Conservation (phyloP, 2,797 vertebrate species). For the Cercopithecus petaurista region DNA sequence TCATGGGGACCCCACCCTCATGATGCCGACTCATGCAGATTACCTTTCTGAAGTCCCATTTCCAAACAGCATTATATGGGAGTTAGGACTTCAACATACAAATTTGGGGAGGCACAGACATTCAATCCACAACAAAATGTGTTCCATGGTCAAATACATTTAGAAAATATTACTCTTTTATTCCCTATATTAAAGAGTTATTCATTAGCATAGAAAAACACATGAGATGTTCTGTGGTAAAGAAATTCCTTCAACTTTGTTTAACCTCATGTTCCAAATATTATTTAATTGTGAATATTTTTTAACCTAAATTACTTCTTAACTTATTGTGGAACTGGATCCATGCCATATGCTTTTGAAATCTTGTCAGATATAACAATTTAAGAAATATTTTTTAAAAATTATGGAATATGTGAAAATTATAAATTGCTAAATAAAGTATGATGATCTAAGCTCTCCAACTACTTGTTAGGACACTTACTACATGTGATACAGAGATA, state of each 20-base stretch:
- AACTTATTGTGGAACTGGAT: background rate
- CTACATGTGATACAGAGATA: background rate
- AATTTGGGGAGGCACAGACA: background rate
- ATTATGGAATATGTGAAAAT: background rate
- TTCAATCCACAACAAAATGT: background rate
- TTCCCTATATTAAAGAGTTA: background rate
- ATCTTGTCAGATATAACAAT: background rate
- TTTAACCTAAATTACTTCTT: background rate
- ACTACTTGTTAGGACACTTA: background rate
- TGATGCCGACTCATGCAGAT: background rate
- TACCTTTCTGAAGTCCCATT: background rate
- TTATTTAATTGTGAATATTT: background rate
- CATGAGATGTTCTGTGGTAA: background rate
- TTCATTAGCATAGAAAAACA: background rate
- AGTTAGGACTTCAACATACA: background rate
- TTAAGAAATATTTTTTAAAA: background rate
- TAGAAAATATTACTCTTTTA: background rate
- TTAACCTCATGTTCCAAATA: background rate
- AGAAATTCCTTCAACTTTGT: conserved; percentile 7
- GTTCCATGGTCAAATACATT: background rate
- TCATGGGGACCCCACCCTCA: no score
- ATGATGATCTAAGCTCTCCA: background rate
- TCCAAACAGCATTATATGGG: background rate
- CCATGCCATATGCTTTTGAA: background rate
- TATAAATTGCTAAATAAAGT: background rate